These are phyloP conservation scores for Myopa tessellatipennis DNA, from an alignment of 2,888 invertebrate genomes.

Conservation along the genomic window DNA sequence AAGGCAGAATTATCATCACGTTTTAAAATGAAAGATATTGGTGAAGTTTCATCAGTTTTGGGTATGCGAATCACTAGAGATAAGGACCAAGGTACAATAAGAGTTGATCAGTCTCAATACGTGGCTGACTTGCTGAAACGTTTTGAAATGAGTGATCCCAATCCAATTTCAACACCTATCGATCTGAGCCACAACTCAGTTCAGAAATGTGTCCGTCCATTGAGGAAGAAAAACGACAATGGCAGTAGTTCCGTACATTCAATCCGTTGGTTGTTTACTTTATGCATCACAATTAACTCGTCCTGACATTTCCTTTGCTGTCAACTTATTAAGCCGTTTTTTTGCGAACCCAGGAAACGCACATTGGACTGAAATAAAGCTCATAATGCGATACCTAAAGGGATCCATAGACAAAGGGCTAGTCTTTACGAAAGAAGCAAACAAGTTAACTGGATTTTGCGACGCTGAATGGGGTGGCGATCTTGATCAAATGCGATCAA, in stretches of 20 bases:
- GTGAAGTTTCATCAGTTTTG: constrained; percentile 44
- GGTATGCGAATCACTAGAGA: constrained; percentile 45
- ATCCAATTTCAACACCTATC: constrained; percentile 42
- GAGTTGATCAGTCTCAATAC: constrained; percentile 47
- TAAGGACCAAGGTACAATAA: constrained; percentile 29
- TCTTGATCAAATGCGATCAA: constrained; percentile 28
- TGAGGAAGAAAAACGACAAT: constrained; percentile 43
- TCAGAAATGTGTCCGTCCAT: constrained; percentile 43
- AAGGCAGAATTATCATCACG: constrained; percentile 39
- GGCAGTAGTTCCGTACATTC: constrained; percentile 45
- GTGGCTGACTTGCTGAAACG: constrained; percentile 38
- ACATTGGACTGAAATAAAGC: constrained; percentile 37
- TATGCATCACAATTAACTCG: constrained; percentile 41
- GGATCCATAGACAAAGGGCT: constrained; percentile 23
- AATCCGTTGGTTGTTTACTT: constrained; percentile 43
- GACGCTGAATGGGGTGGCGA: constrained; percentile 45
- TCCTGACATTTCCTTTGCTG: no score
- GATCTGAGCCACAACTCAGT: constrained; percentile 43
- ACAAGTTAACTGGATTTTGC: constrained; percentile 29
- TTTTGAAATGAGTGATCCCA: constrained; percentile 43
- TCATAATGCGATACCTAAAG: constrained; percentile 41
- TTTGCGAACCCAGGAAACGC: no score
- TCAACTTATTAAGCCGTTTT: no score
- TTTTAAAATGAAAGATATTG: constrained; percentile 49
- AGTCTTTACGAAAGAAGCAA: constrained; percentile 12